Conservation (phyloP, 2,797 vertebrate genomes). For the Garrulus glandarius region DNA sequence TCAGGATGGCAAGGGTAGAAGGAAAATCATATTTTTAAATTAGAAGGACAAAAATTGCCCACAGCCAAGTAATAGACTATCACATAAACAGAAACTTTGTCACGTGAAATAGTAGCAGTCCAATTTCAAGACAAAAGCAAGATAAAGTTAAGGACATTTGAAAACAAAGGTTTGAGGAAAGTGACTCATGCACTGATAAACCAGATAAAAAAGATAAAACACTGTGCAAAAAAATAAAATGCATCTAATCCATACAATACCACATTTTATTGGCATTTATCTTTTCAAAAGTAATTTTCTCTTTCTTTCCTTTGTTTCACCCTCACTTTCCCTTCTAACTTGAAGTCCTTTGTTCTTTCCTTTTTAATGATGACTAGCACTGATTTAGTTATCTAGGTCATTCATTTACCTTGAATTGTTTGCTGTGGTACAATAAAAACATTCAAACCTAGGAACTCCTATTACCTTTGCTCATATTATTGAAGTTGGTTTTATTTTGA, state of each 20-base stretch:
- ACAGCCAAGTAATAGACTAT: constrained; percentile 31
- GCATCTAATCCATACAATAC: background rate
- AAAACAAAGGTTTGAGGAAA: constrained; percentile 42
- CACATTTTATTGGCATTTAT: background rate
- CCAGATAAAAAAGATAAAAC: constrained; percentile 35
- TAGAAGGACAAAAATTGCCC: constrained; percentile 49
- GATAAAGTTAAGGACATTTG: constrained; percentile 60
- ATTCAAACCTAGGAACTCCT: background rate
- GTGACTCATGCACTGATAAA: constrained; percentile 31
- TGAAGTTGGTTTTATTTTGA: background rate
- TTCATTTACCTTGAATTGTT: constrained; percentile 51
- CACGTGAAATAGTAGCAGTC: constrained; percentile 19
- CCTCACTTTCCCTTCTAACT: background rate
- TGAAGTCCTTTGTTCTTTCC: constrained; percentile 36
- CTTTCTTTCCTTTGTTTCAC: constrained; percentile 16
- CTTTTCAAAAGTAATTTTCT: background rate
- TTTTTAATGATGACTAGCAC: constrained; percentile 40
- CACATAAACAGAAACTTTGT: constrained; percentile 37
- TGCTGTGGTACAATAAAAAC: constrained; percentile 3
- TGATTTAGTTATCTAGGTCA: constrained; percentile 56
- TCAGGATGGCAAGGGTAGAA: constrained; percentile 1
- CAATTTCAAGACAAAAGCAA: constrained; percentile 46
- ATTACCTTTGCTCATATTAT: background rate
- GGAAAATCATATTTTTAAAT: constrained; percentile 41
- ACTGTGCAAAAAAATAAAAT: background rate